phyloP scores from a whole-genome alignment of 92 coral and sea anemone species.

The Zoanthus sansibaricus region DNA sequence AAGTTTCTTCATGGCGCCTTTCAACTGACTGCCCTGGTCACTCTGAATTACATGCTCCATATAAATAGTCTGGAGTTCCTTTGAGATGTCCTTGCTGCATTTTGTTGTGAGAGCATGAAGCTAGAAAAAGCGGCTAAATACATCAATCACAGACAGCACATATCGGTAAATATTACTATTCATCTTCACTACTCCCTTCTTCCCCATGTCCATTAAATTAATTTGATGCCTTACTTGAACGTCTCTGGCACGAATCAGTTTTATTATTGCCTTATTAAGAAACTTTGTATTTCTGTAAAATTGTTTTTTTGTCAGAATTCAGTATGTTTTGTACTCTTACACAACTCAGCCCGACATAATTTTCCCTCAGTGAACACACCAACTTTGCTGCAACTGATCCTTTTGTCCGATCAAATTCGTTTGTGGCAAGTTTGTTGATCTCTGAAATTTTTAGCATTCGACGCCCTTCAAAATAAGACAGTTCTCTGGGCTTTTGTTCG shows the following conservation, averaged over 20 bases:
- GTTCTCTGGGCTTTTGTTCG: no score
- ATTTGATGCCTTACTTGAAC: constrained; percentile 50
- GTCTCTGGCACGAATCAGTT: constrained; percentile 52
- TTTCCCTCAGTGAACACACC: background rate
- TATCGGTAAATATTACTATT: background rate
- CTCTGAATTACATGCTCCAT: background rate
- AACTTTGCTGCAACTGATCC: constrained; percentile 39
- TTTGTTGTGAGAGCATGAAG: background rate
- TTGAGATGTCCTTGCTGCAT: background rate
- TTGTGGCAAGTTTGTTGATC: background rate
- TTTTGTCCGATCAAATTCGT: constrained; percentile 2
- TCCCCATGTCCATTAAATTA: constrained; percentile 41
- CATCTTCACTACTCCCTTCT: background rate
- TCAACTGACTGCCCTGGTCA: constrained; percentile 4
- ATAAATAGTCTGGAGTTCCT: background rate
- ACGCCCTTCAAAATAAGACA: no score
- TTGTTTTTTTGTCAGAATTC: constrained; percentile 20
- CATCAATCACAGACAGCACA: constrained; percentile 1
- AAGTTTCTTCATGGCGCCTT: background rate
- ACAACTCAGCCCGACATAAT: background rate
- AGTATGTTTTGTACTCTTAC: constrained; percentile 23
- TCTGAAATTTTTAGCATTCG: background rate
- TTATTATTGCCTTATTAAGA: constrained; percentile 39
- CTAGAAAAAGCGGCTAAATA: constrained; percentile 1
- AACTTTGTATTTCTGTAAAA: constrained; percentile 21